A percentile compares a stretch with the other conserved stretches of the same genome.
Conservation (phyloP, 2,888 invertebrate genomes). For the Heliconius sara region DNA sequence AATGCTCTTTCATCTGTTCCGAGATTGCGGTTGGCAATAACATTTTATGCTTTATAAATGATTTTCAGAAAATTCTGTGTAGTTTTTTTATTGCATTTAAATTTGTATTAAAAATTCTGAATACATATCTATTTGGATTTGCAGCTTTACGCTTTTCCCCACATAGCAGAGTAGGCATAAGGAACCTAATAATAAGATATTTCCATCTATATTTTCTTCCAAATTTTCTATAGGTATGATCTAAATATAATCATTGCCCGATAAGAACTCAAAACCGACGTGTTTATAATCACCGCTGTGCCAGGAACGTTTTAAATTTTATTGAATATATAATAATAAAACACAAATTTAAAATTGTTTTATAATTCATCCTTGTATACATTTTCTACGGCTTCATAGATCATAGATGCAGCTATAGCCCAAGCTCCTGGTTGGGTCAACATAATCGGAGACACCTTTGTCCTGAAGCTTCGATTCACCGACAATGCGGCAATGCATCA, state of each 20-base stretch:
- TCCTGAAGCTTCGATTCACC: slow-evolving; percentile 61
- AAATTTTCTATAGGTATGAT: too few species aligned
- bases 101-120: background rate
- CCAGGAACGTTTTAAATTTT: too few species aligned
- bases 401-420: background rate
- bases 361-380: background rate
- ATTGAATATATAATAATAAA: too few species aligned
- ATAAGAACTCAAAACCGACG: too few species aligned
- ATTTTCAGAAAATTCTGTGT: slow-evolving; percentile 1
- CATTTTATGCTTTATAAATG: slow-evolving; percentile 27
- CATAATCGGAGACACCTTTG: slow-evolving; percentile 60
- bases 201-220: background rate
- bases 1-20: slow-evolving; percentile 27
- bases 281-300: too few species aligned
- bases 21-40: slow-evolving; percentile 25
- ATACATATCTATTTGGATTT: background rate
- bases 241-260: too few species aligned
- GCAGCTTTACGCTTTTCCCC: background rate
- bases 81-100: background rate
- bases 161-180: background rate
- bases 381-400: background rate
- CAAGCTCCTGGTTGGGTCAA: slow-evolving; percentile 37
- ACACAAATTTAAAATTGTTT: background rate
- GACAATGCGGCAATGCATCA: slow-evolving; percentile 72
- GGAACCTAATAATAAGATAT: background rate